phyloP scores from a whole-genome alignment of 2,888 invertebrate species.

The Epirrhoe alternata region DNA sequence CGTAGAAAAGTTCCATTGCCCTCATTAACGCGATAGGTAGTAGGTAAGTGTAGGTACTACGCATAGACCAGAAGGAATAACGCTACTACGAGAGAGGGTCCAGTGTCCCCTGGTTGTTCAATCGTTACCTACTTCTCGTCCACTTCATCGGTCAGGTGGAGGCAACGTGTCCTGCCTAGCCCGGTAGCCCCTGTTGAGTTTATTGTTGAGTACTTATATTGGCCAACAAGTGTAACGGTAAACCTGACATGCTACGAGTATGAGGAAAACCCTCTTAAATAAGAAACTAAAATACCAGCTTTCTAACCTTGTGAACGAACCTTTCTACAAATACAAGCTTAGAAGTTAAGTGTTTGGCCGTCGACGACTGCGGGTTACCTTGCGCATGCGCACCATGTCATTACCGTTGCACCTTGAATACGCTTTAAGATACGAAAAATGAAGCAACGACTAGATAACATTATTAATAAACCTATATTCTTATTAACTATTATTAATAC shows the following conservation, averaged over 20 bases:
- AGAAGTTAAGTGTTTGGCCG: neutral
- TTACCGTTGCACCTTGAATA: neutral
- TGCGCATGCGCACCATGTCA: neutral
- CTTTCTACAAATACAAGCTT: neutral
- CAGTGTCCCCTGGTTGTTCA: too few species aligned
- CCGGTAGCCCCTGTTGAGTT: too few species aligned
- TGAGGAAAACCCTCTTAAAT: neutral
- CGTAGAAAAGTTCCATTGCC: constrained; percentile 8
- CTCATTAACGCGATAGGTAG: neutral
- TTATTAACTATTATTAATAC: too few species aligned
- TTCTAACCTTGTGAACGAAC: neutral
- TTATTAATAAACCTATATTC: too few species aligned
- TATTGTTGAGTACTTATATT: neutral
- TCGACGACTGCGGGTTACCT: neutral
- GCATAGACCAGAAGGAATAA: too few species aligned
- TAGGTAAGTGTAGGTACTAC: too few species aligned
- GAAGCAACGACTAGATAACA: too few species aligned
- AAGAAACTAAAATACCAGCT: neutral
- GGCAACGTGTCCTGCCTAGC: too few species aligned
- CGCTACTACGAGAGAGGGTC: too few species aligned
- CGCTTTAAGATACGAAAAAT: neutral
- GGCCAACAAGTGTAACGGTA: neutral
- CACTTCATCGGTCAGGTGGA: too few species aligned
- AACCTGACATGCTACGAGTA: neutral
- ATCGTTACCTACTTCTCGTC: too few species aligned